Conservation (phyloP, 2,113 vertebrate species). For the Oplegnathus fasciatus region DNA sequence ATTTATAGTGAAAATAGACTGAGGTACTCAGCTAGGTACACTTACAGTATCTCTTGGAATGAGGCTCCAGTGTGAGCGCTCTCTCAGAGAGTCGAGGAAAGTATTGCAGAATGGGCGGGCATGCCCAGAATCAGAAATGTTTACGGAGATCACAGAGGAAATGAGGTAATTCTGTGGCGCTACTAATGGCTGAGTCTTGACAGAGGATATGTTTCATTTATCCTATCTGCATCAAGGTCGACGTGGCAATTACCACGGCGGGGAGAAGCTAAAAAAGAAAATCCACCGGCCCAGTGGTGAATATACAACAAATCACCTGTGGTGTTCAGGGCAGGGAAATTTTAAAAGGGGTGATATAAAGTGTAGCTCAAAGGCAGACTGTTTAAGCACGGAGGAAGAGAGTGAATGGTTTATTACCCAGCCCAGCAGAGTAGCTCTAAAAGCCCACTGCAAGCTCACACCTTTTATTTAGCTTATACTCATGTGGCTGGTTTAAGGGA, state of each 20-base stretch:
- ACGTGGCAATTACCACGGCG: slow-evolving; percentile 69
- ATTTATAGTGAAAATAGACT: slow-evolving; percentile 50
- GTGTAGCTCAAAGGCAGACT: slow-evolving; percentile 72
- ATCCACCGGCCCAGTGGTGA: slow-evolving; percentile 56
- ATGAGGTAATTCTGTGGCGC: slow-evolving; percentile 73
- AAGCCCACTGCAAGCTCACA: slow-evolving; percentile 62
- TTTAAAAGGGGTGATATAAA: slow-evolving; percentile 74
- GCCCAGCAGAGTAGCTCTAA: slow-evolving; percentile 58
- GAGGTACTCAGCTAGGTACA: slow-evolving; percentile 28
- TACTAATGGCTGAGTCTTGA: slow-evolving; percentile 74
- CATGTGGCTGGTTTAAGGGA: slow-evolving; percentile 44
- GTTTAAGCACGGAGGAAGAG: slow-evolving; percentile 57
- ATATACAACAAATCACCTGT: slow-evolving; percentile 80
- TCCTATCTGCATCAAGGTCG: slow-evolving; percentile 81
- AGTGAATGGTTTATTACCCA: slow-evolving; percentile 68
- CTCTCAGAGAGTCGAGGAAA: slow-evolving; percentile 34
- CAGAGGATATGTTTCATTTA: slow-evolving; percentile 80
- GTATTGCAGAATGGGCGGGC: slow-evolving; percentile 37
- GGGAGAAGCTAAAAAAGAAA: slow-evolving; percentile 69
- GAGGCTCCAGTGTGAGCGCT: slow-evolving; percentile 22
- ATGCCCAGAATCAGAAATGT: slow-evolving; percentile 70
- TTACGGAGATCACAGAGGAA: slow-evolving; percentile 73
- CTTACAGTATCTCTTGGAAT: slow-evolving; percentile 45
- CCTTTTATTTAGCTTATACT: slow-evolving; percentile 58
- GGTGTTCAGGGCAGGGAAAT: slow-evolving; percentile 63